Percentiles rank a stretch among this genome's conserved stretches.
Conservation (phyloP, 2,113 vertebrate species). For the Eurystomus gularis region DNA sequence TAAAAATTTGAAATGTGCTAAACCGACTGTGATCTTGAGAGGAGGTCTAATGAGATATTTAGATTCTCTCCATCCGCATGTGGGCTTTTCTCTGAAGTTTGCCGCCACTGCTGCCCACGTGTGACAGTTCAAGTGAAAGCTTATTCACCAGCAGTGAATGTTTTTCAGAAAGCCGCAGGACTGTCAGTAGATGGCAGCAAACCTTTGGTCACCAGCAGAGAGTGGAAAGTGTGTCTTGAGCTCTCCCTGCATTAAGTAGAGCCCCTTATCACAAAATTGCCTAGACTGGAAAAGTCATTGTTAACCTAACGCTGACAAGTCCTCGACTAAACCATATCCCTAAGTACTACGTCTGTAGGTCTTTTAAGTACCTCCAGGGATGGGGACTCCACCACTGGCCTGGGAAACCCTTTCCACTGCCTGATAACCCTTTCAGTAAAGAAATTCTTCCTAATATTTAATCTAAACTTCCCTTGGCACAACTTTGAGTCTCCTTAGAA, state of each 20-base stretch:
- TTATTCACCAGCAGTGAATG: background rate
- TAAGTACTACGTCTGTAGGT: no score
- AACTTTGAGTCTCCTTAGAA: background rate
- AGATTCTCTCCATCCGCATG: background rate
- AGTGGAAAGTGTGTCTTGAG: background rate
- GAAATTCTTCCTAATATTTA: no score
- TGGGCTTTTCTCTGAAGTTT: background rate
- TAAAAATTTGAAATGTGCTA: background rate
- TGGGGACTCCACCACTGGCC: no score
- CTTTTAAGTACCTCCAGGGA: no score
- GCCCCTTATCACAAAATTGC: no score
- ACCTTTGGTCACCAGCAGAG: background rate
- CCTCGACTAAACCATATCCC: no score
- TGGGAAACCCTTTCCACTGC: no score
- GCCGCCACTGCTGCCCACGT: background rate
- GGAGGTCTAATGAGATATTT: background rate
- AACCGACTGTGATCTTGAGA: background rate
- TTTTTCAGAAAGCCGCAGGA: background rate
- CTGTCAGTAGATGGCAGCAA: slow-evolving; percentile 52
- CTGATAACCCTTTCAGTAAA: no score
- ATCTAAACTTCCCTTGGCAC: no score
- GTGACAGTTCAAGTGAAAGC: background rate
- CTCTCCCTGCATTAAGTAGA: background rate
- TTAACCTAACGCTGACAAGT: no score
- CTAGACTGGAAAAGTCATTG: no score